These are phyloP conservation scores for Tretioscincus oriximinensis DNA, from an alignment of 2,113 vertebrate genomes.

Conservation along the genomic window DNA sequence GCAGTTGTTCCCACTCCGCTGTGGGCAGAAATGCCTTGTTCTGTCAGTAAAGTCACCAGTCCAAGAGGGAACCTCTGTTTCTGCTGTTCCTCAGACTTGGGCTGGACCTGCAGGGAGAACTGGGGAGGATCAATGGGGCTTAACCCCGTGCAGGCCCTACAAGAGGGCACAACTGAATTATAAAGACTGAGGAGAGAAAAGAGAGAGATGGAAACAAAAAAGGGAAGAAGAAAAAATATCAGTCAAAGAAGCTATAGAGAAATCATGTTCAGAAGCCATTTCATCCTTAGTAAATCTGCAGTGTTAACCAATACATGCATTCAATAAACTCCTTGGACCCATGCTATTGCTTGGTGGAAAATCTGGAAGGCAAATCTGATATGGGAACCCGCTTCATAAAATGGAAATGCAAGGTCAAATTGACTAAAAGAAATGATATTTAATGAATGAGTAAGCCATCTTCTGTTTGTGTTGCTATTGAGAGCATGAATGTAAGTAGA, in stretches of 20 bases:
- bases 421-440: not conserved
- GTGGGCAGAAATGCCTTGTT: constrained; percentile 70
- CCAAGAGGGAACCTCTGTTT: constrained; percentile 39
- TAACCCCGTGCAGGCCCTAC: constrained; percentile 78
- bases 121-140: constrained; percentile 41
- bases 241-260: not conserved
- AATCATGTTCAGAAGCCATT: not conserved
- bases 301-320: not conserved
- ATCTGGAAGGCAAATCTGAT: not conserved
- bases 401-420: not conserved
- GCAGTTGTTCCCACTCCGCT: not conserved
- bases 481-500: not conserved
- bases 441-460: not conserved
- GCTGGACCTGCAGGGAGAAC: not conserved
- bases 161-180: constrained; percentile 77
- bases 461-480: not conserved
- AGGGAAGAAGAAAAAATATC: not conserved
- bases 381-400: not conserved
- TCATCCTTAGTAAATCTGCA: too few species aligned
- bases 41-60: constrained; percentile 70
- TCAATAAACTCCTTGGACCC: not conserved
- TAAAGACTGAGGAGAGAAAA: constrained; percentile 69
- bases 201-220: not conserved
- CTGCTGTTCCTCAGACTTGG: not conserved
- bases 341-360: not conserved